Base-by-base conservation (phyloP, 2,113 vertebrate genomes). In the Felis catus region DNA sequence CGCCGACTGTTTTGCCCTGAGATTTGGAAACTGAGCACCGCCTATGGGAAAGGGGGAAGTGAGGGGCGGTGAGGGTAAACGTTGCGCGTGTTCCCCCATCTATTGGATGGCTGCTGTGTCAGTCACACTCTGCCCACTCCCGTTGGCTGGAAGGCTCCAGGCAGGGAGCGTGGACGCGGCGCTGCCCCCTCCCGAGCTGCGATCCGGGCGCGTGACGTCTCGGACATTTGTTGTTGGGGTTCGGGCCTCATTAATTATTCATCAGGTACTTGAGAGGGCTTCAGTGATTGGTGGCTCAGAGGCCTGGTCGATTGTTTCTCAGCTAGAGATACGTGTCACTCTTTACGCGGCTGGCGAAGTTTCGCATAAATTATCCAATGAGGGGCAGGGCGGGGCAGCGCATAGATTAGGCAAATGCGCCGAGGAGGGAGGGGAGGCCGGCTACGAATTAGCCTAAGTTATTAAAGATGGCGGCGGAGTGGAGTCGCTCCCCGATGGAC, bases 401-500 rank as follows among this genome's bases (percentile, higher is more conserved):
- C 97, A 97, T 98, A 95, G 1, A 96, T 98, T 98, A 98, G 90
- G 87, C 95, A 98, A 98, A 98, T 97, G 16, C 84, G 27, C 3
- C 45, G 4, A 21, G 97, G 92, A 93, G 97, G 96, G 89, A 41
- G 84, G 97, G 94, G 63, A 80, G 96, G 86, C 97, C 96, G 97
- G 94, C 96, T 94, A 92, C 91, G 94, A 97, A 97, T 96, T 95
- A 98, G 97, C 97, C 91, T 97, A 97, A 96, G 97, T 98, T 98
- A 97, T 96, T 98, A 98, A 99, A 99, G 98, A 99, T 99, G 98
- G 99, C 99, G 98, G 95, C 99, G 94, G 99, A 99, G 87, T 98
- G 98, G 78, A 98, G 97, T 95, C 98, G 98, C 98, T 99, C 99
- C 97, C 98, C 66, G 68, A 98, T 98, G 98, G 99, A 99, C 18